Percentiles rank a stretch among this genome's conserved stretches.
Evolutionary conservation across 64 coral and sea anemone genomes (phyloP).

Genomic region (Montipora efflorescens): DNA sequence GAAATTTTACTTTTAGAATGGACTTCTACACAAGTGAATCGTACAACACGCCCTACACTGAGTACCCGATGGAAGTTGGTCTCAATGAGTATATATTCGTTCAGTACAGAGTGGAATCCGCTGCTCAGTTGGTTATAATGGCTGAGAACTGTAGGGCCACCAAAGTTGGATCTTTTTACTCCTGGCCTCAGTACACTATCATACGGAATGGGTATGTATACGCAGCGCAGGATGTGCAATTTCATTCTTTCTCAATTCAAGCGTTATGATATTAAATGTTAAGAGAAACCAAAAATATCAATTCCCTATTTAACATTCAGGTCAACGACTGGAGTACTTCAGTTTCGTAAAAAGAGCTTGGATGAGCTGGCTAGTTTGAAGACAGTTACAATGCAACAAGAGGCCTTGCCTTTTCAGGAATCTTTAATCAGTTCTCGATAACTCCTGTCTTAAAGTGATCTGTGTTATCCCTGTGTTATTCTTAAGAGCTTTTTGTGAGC

Average conservation of each 20-base stretch:
- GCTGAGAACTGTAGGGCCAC: slow-evolving; percentile 33
- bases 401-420: too few relatives aligned
- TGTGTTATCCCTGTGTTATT: too few relatives aligned
- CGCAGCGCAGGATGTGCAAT: background rate
- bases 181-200: slow-evolving; percentile 17
- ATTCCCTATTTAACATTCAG: too few relatives aligned
- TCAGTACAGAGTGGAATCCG: slow-evolving; percentile 13
- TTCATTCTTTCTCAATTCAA: background rate
- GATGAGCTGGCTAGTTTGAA: too few relatives aligned
- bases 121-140: slow-evolving; percentile 24
- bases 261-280: too few relatives aligned
- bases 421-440: too few relatives aligned
- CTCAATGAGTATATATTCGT: background rate
- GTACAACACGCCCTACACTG: slow-evolving; percentile 1
- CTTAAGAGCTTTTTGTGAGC: too few relatives aligned
- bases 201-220: slow-evolving; percentile 33
- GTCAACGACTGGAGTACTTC: too few relatives aligned
- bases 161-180: slow-evolving; percentile 7
- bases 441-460: too few relatives aligned
- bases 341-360: too few relatives aligned
- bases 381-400: too few relatives aligned
- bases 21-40: slow-evolving; percentile 16
- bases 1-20: slow-evolving; percentile 22
- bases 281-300: background rate
- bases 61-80: background rate